Conservation (phyloP, 2,888 invertebrate genomes). For the Drosophila nr. perissopoda region DNA sequence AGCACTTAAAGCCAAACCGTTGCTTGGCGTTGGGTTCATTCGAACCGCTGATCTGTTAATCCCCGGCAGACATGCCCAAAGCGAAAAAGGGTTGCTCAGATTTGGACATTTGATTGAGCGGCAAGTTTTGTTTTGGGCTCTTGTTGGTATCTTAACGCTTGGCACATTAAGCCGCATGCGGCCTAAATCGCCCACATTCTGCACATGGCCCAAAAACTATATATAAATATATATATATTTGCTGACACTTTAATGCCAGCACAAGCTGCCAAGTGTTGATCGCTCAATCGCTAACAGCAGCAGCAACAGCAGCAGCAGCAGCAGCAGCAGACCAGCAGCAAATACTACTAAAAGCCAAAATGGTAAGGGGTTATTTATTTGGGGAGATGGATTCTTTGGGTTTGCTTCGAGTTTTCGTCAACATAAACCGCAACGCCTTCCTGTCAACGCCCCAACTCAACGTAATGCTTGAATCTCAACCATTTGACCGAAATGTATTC, state of each 20-base stretch:
- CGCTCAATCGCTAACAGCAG: constrained; percentile 60
- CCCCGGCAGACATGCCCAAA: constrained; percentile 29
- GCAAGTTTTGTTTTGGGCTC: constrained; percentile 52
- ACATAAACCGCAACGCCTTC: constrained; percentile 68
- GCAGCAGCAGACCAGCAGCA: constrained; percentile 10
- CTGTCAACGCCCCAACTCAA: constrained; percentile 39
- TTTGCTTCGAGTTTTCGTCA: constrained; percentile 53
- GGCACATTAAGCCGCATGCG: constrained; percentile 65
- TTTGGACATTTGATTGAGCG: constrained; percentile 60
- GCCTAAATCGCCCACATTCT: constrained; percentile 52
- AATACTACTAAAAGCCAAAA: constrained; percentile 69
- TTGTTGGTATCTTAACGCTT: constrained; percentile 46
- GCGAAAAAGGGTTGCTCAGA: constrained; percentile 39
- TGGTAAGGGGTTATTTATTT: constrained; percentile 2
- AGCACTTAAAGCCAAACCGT: constrained; percentile 35
- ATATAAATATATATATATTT: constrained; percentile 16
- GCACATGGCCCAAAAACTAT: constrained; percentile 21
- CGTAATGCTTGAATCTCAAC: constrained; percentile 53
- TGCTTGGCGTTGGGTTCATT: constrained; percentile 33
- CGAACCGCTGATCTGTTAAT: constrained; percentile 54
- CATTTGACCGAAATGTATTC: constrained; percentile 72
- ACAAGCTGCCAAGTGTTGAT: constrained; percentile 76
- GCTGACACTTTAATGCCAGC: constrained; percentile 73
- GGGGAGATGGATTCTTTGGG: constrained; percentile 1
- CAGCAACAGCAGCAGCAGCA: constrained; percentile 5